Evolutionary conservation across 2,888 invertebrate genomes (phyloP), one percentile per base, ranked within the genome.

Genomic region (Drosophila neotestacea): DNA sequence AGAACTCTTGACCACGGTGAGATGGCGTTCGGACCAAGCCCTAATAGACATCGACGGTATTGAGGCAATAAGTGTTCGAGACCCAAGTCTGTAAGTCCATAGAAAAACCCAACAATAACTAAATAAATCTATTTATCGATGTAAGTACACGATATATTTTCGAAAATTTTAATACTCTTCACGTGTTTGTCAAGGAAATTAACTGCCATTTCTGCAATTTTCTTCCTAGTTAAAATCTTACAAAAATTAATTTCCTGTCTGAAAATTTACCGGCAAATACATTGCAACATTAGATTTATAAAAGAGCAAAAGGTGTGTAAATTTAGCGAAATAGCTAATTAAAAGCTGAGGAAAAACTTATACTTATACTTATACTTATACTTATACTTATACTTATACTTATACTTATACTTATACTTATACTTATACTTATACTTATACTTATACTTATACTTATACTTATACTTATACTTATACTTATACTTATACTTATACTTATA

Each of bases 21-120:
- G 52, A 36, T 27, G 67, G 61, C 4, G 30, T 27, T 10, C 16
- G 6, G 11, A 10, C 4, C 84, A 79, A 84, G 36, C 64, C 65
- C 47, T 67, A 70, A 66, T 79, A 79, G 55, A 89, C 69, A 50
- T 78, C 81, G 10, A 66, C 38, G 16, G 76, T 78, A 36, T 55
- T 76, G 13, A 89, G 46, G 5, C 78, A 77, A 22, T 87, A 87
- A 39, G 64, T 72, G n/a, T 81, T 77, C 73, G 41, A 66, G 58
- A 89, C 44, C 90, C 90, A 90, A 36, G 48, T 27, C 44, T 88
- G 73, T n/a, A 90, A 50, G 47, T 90, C 77, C 7, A 60, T 30
- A 0, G 83, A 68, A 51, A 90, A 90, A 16, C 66, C 67, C 38
- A 65, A 44, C 54, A 34, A 16, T 13, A 30, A 4, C 5, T n/a